A percentile compares a stretch with the other conserved stretches of the same genome.
Evolutionary conservation across 2,888 invertebrate genomes (phyloP).

Genomic region (Polymixis flavicincta): DNA sequence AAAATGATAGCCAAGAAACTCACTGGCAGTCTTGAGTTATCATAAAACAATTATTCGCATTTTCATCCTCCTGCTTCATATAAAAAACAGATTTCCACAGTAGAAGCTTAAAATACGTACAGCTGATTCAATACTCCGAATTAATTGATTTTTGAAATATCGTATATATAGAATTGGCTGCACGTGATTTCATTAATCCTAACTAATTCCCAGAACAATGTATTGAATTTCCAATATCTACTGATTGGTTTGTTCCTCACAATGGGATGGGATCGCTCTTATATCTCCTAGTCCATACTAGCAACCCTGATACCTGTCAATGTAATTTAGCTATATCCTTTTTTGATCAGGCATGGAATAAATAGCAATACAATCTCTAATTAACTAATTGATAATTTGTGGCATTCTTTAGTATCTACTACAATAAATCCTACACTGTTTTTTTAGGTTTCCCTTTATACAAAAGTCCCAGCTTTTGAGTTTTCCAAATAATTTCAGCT

Average conservation of each 20-base stretch:
- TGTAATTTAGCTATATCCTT: neutral
- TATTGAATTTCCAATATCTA: constrained; percentile 1
- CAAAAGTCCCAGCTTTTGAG: neutral
- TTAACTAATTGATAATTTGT: neutral
- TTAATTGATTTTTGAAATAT: neutral
- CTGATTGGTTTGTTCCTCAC: neutral
- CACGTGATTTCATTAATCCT: constrained; percentile 2
- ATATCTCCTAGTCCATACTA: neutral
- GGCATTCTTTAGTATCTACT: neutral
- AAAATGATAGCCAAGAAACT: neutral
- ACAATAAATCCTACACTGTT: neutral
- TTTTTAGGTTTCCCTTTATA: neutral
- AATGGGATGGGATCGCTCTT: neutral
- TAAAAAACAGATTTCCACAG: neutral
- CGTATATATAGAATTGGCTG: neutral
- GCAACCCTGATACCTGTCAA: neutral
- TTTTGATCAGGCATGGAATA: neutral
- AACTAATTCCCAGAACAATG: neutral
- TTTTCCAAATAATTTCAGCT: neutral
- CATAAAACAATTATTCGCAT: neutral
- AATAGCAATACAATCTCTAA: neutral
- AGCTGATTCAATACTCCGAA: constrained; percentile 18
- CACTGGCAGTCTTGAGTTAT: neutral
- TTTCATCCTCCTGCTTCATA: neutral
- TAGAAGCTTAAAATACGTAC: neutral